Conservation (phyloP, 2,888 invertebrate species). For the Agrochola circellaris region DNA sequence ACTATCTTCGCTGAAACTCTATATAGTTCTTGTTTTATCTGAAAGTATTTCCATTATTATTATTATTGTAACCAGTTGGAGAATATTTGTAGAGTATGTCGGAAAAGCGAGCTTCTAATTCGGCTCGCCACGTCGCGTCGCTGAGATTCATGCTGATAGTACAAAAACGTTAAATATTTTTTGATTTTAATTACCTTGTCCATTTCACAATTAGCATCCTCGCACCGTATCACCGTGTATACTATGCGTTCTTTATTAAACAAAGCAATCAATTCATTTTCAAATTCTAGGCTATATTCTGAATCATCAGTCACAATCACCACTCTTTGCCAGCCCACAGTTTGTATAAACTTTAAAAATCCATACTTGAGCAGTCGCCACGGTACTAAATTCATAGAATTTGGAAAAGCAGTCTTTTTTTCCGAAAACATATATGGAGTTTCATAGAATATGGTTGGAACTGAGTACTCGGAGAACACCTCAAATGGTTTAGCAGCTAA, state of each 20-base stretch:
- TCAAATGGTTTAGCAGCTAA: slow-evolving; percentile 40
- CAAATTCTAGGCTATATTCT: slow-evolving; percentile 65
- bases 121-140: neutral
- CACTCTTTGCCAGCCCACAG: slow-evolving; percentile 67
- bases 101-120: neutral
- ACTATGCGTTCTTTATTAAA: slow-evolving; percentile 58
- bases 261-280: slow-evolving; percentile 56
- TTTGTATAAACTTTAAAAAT: slow-evolving; percentile 60
- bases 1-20: slow-evolving; percentile 63
- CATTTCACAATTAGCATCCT: slow-evolving; percentile 54
- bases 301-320: slow-evolving; percentile 73
- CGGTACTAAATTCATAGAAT: slow-evolving; percentile 40
- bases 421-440: slow-evolving; percentile 32
- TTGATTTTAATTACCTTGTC: slow-evolving; percentile 37
- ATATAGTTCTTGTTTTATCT: neutral
- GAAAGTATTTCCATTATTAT: slow-evolving; percentile 1
- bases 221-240: slow-evolving; percentile 59
- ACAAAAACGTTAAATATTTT: neutral
- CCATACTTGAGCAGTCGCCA: slow-evolving; percentile 43
- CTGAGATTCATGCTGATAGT: neutral
- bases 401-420: slow-evolving; percentile 34
- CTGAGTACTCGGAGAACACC: slow-evolving; percentile 8
- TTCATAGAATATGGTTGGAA: slow-evolving; percentile 62
- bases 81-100: neutral
- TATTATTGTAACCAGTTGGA: neutral